These are phyloP conservation scores for Trypoxylus dichotomus DNA, from an alignment of 1,140 invertebrate genomes.

Conservation along the genomic window DNA sequence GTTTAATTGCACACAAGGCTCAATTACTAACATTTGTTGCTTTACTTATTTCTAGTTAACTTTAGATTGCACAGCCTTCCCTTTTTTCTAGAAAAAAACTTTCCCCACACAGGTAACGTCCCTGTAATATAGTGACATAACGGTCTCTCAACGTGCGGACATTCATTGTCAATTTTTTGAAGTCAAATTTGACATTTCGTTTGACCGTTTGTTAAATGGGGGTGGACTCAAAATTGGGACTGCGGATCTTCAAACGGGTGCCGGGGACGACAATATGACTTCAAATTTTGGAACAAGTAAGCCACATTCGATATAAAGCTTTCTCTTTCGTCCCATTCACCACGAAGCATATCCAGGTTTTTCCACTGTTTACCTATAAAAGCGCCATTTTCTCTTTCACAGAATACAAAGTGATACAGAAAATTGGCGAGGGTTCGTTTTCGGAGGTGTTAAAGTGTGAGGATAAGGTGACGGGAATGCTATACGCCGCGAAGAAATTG, in stretches of 20 bases:
- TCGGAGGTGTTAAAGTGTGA: constrained; percentile 71
- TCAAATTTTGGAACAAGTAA: neutral
- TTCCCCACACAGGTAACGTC: no score
- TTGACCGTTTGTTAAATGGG: neutral
- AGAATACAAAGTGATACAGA: constrained; percentile 63
- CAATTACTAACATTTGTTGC: no score
- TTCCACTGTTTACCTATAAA: no score
- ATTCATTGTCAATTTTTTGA: neutral
- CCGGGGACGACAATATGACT: constrained; percentile 10
- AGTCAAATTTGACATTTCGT: neutral
- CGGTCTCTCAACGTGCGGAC: no score
- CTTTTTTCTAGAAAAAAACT: no score
- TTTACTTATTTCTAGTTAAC: no score
- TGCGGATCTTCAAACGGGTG: constrained; percentile 26
- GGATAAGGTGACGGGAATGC: constrained; percentile 57
- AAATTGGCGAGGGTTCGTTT: constrained; percentile 69
- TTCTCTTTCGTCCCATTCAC: neutral
- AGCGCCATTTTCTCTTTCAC: constrained; percentile 33
- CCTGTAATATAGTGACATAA: no score
- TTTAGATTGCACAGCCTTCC: no score
- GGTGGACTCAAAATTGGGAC: neutral
- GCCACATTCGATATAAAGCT: neutral
- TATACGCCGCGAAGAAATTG: constrained; percentile 66
- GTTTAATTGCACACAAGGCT: no score
- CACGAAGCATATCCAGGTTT: neutral